Conservation (phyloP, 2,888 invertebrate genomes). For the Omphaloscelis lunosa region DNA sequence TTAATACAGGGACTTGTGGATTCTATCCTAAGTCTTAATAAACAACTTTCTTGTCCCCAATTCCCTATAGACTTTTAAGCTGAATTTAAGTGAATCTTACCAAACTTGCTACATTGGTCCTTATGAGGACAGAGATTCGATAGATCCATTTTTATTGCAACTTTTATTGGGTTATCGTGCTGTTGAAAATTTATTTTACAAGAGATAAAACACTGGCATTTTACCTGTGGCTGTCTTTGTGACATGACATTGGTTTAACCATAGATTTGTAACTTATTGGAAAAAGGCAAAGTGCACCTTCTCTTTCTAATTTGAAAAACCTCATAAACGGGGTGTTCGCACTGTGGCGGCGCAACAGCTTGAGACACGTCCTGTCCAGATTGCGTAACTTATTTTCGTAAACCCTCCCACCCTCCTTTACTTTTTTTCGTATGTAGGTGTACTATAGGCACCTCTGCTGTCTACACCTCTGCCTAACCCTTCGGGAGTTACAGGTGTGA, state of each 20-base stretch:
- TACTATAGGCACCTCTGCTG: too few relatives aligned
- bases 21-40: not conserved
- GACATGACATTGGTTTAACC: conserved; percentile 14
- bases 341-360: not conserved
- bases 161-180: conserved; percentile 4
- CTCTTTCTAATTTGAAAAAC: conserved; percentile 1
- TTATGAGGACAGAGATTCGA: conserved; percentile 71
- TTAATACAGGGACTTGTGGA: not conserved
- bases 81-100: conserved; percentile 56
- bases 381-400: too few relatives aligned
- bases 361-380: not conserved
- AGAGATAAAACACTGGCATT: conserved; percentile 25
- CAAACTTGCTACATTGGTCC: conserved; percentile 76
- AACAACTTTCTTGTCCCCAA: not conserved
- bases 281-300: not conserved
- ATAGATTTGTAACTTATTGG: conserved; percentile 18
- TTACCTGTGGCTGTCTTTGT: conserved; percentile 10
- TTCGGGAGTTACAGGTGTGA: too few relatives aligned
- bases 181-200: conserved; percentile 24
- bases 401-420: too few relatives aligned
- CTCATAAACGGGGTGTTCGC: not conserved
- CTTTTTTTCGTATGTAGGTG: too few relatives aligned
- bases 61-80: not conserved
- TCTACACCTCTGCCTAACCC: too few relatives aligned
- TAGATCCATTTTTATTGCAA: conserved; percentile 70